These are phyloP conservation scores for Pantherophis alleghaniensis DNA, from an alignment of 2,797 vertebrate genomes.

Conservation along the genomic window DNA sequence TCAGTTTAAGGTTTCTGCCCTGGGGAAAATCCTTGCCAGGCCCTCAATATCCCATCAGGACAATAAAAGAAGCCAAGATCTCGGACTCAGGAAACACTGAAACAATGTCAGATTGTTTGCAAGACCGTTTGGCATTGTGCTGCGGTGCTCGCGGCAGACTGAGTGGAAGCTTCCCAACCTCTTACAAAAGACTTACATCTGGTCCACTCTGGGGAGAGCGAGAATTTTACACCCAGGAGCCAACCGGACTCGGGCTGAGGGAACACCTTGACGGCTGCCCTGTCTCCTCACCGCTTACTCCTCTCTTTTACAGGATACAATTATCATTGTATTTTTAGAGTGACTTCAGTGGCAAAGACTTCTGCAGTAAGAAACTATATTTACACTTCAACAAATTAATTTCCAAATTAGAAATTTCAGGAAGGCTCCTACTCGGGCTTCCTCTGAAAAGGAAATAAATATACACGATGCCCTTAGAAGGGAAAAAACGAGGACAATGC, in stretches of 20 bases:
- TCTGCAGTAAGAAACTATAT: slow-evolving; percentile 4
- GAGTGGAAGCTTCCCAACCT: slow-evolving; percentile 18
- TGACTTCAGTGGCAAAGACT: slow-evolving; percentile 10
- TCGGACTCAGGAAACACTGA: slow-evolving; percentile 18
- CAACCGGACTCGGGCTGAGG: not conserved
- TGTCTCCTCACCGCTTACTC: not conserved
- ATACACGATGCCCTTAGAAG: not conserved
- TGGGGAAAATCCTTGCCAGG: not conserved
- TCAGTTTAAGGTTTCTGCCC: not conserved
- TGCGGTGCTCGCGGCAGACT: slow-evolving; percentile 5
- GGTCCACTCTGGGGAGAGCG: slow-evolving; percentile 13
- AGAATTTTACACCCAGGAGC: slow-evolving; percentile 8
- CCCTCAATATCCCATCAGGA: slow-evolving; percentile 11
- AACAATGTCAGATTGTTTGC: slow-evolving; percentile 28
- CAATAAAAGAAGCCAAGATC: slow-evolving; percentile 28
- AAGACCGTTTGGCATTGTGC: slow-evolving; percentile 7
- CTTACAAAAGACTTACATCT: not conserved
- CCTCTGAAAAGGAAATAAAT: slow-evolving; percentile 10
- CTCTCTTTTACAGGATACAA: slow-evolving; percentile 11
- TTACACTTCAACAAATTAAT: slow-evolving; percentile 19
- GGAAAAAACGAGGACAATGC: slow-evolving; percentile 7
- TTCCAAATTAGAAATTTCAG: slow-evolving; percentile 18
- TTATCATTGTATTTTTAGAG: slow-evolving; percentile 21
- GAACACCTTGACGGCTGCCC: slow-evolving; percentile 17
- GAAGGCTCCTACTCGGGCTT: not conserved